phyloP scores from a whole-genome alignment of 2,888 invertebrate genomes.

The Escarpia spicata region DNA sequence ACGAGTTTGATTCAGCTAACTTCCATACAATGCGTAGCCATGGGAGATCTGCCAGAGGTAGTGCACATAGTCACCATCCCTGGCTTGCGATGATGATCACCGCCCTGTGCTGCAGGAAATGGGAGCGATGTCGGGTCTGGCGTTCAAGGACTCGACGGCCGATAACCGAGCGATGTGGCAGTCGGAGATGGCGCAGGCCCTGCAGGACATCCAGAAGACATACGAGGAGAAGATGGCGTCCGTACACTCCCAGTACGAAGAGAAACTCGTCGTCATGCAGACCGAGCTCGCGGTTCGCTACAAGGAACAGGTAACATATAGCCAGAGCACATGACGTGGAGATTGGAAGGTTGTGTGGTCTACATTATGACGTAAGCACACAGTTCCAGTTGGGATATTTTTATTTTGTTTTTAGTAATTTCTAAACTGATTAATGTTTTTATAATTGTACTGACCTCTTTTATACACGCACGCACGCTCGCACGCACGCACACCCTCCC shows the following conservation, averaged over 20 bases:
- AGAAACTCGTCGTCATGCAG: background rate
- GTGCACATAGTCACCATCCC: background rate
- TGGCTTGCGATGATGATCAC: background rate
- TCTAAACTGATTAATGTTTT: too few species aligned
- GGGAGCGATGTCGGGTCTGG: background rate
- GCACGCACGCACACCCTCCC: too few species aligned
- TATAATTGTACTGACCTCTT: too few species aligned
- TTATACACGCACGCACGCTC: too few species aligned
- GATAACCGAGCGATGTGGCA: constrained; percentile 3
- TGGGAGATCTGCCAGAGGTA: background rate
- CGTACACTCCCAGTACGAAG: background rate
- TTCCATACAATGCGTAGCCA: too few species aligned
- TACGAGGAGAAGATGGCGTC: constrained; percentile 1
- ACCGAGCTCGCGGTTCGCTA: background rate
- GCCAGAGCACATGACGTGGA: background rate
- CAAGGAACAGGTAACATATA: background rate
- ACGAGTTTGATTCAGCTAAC: too few species aligned
- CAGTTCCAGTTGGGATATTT: too few species aligned
- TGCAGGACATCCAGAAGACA: constrained; percentile 7
- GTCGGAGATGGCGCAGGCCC: background rate
- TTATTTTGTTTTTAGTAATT: too few species aligned
- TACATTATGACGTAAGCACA: too few species aligned
- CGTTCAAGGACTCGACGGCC: constrained; percentile 4
- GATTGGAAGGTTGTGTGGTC: too few species aligned
- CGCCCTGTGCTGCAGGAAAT: background rate